Percentiles rank a stretch among this genome's conserved stretches.
Conservation (phyloP, 1,140 invertebrate species). For the Pogonomyrmex barbatus region DNA sequence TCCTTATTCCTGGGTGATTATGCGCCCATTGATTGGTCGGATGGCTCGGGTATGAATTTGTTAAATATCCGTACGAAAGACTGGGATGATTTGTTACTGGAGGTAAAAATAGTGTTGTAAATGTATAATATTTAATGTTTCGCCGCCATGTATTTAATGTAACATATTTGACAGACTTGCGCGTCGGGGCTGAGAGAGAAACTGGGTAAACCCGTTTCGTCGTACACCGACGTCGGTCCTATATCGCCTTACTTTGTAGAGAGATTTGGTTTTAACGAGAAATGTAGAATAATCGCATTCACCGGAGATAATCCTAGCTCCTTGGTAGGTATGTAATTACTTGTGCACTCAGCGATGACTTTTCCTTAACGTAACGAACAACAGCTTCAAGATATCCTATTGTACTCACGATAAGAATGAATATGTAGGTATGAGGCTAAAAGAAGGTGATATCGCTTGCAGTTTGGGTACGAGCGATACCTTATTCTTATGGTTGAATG, state of each 20-base stretch:
- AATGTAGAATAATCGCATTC: constrained; percentile 94
- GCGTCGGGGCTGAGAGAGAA: constrained; percentile 90
- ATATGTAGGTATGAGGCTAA: constrained; percentile 91
- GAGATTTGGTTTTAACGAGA: constrained; percentile 92
- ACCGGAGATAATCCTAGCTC: constrained; percentile 98
- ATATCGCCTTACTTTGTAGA: constrained; percentile 93
- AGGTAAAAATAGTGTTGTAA: constrained; percentile 85
- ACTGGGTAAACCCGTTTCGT: constrained; percentile 91
- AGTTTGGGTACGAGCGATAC: constrained; percentile 98
- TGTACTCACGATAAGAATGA: constrained; percentile 37
- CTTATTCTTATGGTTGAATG: constrained; percentile 92
- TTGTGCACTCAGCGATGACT: neutral
- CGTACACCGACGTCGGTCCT: constrained; percentile 89
- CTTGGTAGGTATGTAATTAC: constrained; percentile 88
- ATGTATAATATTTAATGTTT: neutral
- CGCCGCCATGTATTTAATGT: constrained; percentile 40
- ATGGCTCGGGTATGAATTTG: constrained; percentile 99
- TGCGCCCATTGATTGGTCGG: constrained; percentile 95
- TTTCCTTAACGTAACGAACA: neutral
- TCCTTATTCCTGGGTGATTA: constrained; percentile 96
- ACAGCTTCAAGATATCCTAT: neutral
- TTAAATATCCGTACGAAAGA: constrained; percentile 93
- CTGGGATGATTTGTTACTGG: constrained; percentile 92
- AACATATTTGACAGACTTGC: constrained; percentile 85
- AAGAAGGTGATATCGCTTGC: constrained; percentile 93